Evolutionary conservation across 2,113 vertebrate species (phyloP).

Genomic region (Chelonoidis abingdonii): DNA sequence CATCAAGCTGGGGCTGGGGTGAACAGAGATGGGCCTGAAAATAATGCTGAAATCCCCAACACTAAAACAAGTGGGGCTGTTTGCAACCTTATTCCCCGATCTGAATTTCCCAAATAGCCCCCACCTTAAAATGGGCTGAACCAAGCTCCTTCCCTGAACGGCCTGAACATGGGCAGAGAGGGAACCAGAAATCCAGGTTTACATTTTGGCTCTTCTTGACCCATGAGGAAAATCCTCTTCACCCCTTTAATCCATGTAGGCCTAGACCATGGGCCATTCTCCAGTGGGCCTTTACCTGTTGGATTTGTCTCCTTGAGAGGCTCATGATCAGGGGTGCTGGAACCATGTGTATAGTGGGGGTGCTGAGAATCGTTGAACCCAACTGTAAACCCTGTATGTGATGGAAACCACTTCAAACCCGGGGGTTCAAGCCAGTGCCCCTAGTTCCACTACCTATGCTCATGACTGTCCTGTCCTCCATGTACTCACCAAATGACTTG

Average conservation of each 20-base stretch:
- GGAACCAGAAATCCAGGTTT: neutral
- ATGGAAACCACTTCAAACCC: no score
- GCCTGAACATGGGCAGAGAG: neutral
- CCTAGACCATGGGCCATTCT: neutral
- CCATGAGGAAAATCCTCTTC: neutral
- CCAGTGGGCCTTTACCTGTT: neutral
- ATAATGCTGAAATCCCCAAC: neutral
- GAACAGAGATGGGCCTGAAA: neutral
- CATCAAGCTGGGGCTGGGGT: neutral
- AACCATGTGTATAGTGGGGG: no score
- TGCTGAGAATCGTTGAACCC: no score
- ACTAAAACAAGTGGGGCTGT: neutral
- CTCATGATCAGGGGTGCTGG: no score
- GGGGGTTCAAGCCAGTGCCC: no score
- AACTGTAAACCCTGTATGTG: no score
- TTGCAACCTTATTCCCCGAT: neutral
- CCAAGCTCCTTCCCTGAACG: neutral
- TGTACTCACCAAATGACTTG: neutral
- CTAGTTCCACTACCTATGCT: no score
- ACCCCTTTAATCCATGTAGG: neutral
- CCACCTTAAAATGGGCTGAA: neutral
- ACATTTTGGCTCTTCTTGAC: neutral
- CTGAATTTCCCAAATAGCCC: neutral
- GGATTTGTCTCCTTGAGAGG: neutral
- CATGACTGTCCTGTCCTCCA: neutral